A percentile compares a stretch with the other conserved stretches of the same genome.
These are phyloP conservation scores for Coregonus sp. DNA, from an alignment of 2,797 vertebrate species.

Conservation along the genomic window DNA sequence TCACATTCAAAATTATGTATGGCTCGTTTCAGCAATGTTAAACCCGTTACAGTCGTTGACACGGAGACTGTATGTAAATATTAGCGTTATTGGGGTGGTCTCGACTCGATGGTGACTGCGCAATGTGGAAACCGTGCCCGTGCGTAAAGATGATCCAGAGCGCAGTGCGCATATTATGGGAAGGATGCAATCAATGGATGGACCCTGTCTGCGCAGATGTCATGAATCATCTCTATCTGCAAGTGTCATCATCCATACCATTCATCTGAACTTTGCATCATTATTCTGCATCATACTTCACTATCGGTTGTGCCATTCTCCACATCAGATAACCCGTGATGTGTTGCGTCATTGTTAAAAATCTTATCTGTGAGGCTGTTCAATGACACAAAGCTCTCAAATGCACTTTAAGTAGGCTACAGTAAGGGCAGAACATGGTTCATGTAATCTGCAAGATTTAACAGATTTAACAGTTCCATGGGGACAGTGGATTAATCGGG, in stretches of 20 bases:
- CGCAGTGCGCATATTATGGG: neutral
- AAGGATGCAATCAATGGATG: neutral
- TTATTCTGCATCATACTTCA: neutral
- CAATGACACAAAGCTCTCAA: neutral
- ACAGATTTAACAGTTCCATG: neutral
- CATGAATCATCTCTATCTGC: neutral
- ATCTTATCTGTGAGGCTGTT: neutral
- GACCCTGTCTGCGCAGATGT: neutral
- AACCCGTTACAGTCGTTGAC: neutral
- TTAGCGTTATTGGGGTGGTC: neutral
- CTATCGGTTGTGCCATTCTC: neutral
- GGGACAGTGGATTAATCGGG: neutral
- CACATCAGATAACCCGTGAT: neutral
- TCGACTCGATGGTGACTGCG: neutral
- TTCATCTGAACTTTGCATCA: neutral
- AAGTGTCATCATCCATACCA: neutral
- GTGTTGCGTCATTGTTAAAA: neutral
- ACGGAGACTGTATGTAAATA: neutral
- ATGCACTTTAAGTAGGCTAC: too few species aligned
- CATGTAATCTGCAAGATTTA: too few species aligned
- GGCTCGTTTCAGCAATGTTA: neutral
- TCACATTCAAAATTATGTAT: neutral
- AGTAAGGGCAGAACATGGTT: too few species aligned
- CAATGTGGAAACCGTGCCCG: slow-evolving; percentile 11
- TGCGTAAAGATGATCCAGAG: slow-evolving; percentile 2